These are phyloP conservation scores for Hystrix cristata DNA, from an alignment of 2,113 vertebrate species.

Conservation along the genomic window DNA sequence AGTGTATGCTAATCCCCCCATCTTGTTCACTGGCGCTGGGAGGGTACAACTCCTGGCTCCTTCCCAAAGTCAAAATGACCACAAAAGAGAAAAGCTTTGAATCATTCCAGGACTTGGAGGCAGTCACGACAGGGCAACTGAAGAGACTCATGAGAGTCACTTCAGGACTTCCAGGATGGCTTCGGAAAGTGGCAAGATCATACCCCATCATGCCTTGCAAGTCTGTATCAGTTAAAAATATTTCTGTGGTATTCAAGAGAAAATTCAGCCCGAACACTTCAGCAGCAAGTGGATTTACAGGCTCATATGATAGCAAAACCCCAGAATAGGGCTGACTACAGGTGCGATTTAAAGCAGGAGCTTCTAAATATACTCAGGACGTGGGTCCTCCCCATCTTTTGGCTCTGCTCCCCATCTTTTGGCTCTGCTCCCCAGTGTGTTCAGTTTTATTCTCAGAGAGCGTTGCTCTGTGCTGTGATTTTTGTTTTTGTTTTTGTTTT, in stretches of 20 bases:
- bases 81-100: neutral
- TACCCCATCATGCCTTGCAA: neutral
- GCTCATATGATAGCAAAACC: neutral
- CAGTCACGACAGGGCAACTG: neutral
- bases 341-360: neutral
- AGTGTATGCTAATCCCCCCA: neutral
- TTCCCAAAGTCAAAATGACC: neutral
- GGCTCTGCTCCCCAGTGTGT: neutral
- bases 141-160: neutral
- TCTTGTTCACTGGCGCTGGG: neutral
- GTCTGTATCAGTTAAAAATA: neutral
- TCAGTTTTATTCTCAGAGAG: neutral
- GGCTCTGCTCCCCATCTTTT: neutral
- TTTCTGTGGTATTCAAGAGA: neutral
- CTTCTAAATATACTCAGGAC: neutral
- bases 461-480: neutral
- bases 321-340: neutral
- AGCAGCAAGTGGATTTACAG: neutral
- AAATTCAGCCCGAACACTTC: neutral
- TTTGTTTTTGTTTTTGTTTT: neutral
- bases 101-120: neutral
- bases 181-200: neutral
- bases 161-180: neutral
- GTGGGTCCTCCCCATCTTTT: neutral
- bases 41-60: neutral